Evolutionary conservation across 1,140 invertebrate genomes (phyloP).

Genomic region (Hirudo medicinalis): DNA sequence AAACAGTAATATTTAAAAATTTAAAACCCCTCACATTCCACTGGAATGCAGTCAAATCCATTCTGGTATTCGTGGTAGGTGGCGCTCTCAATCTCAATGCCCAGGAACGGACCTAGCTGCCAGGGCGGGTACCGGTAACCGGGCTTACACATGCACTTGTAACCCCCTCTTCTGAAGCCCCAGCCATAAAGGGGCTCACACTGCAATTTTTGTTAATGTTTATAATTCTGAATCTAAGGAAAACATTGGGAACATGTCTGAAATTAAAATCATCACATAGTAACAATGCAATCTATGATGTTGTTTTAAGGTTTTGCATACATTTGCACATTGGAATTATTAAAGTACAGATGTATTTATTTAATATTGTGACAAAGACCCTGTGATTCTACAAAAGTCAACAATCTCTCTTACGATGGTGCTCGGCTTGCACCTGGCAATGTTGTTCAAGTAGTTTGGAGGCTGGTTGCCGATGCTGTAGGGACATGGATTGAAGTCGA

Average conservation of each 20-base stretch:
- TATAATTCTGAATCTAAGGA: too few relatives aligned
- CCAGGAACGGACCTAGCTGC: slow-evolving; percentile 73
- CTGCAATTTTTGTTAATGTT: slow-evolving; percentile 42
- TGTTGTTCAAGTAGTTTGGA: slow-evolving; percentile 77
- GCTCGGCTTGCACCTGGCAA: slow-evolving; percentile 80
- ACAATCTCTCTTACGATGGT: slow-evolving; percentile 58
- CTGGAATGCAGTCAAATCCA: slow-evolving; percentile 76
- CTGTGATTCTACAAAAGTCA: background rate
- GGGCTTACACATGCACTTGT: slow-evolving; percentile 74
- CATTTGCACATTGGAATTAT: too few relatives aligned
- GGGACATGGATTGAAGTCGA: slow-evolving; percentile 96
- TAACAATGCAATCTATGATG: too few relatives aligned
- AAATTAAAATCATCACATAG: too few relatives aligned
- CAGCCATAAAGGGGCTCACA: slow-evolving; percentile 91
- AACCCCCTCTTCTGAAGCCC: slow-evolving; percentile 85
- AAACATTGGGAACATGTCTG: too few relatives aligned
- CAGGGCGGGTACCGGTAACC: slow-evolving; percentile 72
- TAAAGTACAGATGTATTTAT: too few relatives aligned
- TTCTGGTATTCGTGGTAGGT: slow-evolving; percentile 79
- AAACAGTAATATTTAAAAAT: too few relatives aligned
- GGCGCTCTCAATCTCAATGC: slow-evolving; percentile 81
- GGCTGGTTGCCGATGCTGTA: slow-evolving; percentile 68
- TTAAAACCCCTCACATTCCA: slow-evolving; percentile 63
- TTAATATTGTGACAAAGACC: too few relatives aligned
- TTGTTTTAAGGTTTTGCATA: too few relatives aligned